Percentiles rank a stretch among this genome's conserved stretches.
phyloP scores from a whole-genome alignment of 2,888 invertebrate genomes.

The Oegoconia quadripuncta region DNA sequence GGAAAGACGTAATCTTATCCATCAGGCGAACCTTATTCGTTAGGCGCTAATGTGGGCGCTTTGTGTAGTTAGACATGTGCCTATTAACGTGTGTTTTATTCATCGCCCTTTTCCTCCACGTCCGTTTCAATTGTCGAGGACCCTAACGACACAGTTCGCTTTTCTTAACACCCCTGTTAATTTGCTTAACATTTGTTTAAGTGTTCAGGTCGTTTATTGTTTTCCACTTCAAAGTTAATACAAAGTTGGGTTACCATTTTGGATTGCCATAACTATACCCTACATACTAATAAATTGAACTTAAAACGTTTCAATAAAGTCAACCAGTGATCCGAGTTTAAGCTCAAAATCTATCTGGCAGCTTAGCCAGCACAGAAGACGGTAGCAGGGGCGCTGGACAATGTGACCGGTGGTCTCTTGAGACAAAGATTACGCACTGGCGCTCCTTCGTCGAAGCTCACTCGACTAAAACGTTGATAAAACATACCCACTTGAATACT shows the following conservation, averaged over 20 bases:
- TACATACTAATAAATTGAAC: background rate
- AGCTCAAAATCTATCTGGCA: constrained; percentile 49
- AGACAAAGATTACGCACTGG: constrained; percentile 65
- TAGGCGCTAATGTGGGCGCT: constrained; percentile 64
- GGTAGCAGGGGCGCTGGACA: constrained; percentile 41
- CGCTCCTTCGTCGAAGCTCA: constrained; percentile 34
- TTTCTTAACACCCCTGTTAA: constrained; percentile 57
- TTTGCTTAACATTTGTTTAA: constrained; percentile 53
- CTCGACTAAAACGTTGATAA: constrained; percentile 41
- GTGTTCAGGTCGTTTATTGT: constrained; percentile 39
- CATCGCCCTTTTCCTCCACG: constrained; percentile 57
- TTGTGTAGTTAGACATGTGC: constrained; percentile 49
- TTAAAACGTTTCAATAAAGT: background rate
- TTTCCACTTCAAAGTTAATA: constrained; percentile 19
- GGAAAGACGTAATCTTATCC: constrained; percentile 65
- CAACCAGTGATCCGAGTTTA: constrained; percentile 28
- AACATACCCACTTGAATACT: constrained; percentile 27
- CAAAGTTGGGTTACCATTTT: background rate
- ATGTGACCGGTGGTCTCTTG: constrained; percentile 55
- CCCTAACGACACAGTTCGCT: constrained; percentile 57
- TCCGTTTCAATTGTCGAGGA: constrained; percentile 48
- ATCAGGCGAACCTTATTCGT: constrained; percentile 62
- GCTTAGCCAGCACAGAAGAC: constrained; percentile 53
- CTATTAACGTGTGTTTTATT: constrained; percentile 70
- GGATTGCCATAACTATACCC: background rate